These are phyloP conservation scores for Harlomillsia oculata DNA, from an alignment of 1,140 invertebrate species.

Conservation along the genomic window DNA sequence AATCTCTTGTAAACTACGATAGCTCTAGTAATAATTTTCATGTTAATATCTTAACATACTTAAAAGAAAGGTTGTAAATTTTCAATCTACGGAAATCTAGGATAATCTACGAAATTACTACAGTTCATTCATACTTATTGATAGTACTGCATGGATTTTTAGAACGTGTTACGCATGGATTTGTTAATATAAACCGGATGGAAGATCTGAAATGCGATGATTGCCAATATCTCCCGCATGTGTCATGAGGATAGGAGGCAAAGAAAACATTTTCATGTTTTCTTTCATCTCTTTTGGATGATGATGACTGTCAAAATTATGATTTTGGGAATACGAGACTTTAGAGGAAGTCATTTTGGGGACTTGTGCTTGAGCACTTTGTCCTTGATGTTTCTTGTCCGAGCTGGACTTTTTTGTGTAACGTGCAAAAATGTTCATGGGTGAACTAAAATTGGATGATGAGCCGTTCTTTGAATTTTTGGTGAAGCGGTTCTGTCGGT, in stretches of 20 bases:
- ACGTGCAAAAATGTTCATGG: conserved; percentile 21
- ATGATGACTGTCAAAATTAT: conserved; percentile 6
- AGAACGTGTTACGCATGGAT: no score
- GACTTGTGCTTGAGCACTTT: conserved; percentile 17
- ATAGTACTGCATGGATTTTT: no score
- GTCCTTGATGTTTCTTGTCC: conserved; percentile 12
- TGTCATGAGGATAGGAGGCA: conserved; percentile 28
- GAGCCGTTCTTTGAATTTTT: conserved; percentile 20
- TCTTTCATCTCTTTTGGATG: conserved; percentile 26
- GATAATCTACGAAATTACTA: no score
- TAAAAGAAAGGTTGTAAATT: no score
- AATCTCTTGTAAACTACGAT: no score
- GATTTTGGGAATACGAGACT: background rate
- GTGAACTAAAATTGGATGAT: background rate
- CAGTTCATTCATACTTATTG: no score
- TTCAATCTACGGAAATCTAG: no score
- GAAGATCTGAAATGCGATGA: conserved; percentile 30
- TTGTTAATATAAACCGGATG: conserved; percentile 32
- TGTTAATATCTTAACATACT: no score
- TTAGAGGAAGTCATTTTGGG: no score
- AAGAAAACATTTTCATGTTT: conserved; percentile 32
- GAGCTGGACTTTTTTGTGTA: conserved; percentile 25
- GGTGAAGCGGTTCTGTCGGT: conserved; percentile 30
- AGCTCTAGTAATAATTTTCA: no score
- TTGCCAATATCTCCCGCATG: conserved; percentile 8